phyloP scores from a whole-genome alignment of 2,888 invertebrate genomes.

The Baronia brevicornis region DNA sequence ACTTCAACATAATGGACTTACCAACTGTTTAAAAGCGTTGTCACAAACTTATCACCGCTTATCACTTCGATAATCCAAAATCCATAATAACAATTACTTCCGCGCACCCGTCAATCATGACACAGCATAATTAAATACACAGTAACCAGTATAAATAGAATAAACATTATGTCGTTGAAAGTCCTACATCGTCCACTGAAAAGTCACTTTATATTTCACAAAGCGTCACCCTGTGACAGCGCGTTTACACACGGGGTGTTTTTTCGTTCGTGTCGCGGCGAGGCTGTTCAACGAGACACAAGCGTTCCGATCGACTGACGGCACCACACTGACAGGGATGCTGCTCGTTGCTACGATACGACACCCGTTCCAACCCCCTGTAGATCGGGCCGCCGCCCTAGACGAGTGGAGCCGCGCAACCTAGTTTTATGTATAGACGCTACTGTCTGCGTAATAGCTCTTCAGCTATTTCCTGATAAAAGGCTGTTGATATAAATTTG shows the following conservation, averaged over 20 bases:
- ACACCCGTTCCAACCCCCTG: slow-evolving; percentile 51
- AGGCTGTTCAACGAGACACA: slow-evolving; percentile 32
- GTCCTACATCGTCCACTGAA: slow-evolving; percentile 19
- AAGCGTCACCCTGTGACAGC: slow-evolving; percentile 7
- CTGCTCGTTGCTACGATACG: slow-evolving; percentile 71
- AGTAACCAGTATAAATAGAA: slow-evolving; percentile 60
- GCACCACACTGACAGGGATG: slow-evolving; percentile 68
- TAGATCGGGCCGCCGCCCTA: slow-evolving; percentile 59
- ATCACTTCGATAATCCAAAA: slow-evolving; percentile 40
- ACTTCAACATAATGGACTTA: too few species aligned
- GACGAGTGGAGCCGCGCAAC: slow-evolving; percentile 54
- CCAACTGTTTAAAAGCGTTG: slow-evolving; percentile 4
- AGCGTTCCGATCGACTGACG: slow-evolving; percentile 39
- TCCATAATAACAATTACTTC: slow-evolving; percentile 34
- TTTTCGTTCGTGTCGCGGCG: slow-evolving; percentile 22
- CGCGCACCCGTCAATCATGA: slow-evolving; percentile 44
- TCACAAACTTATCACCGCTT: slow-evolving; percentile 25
- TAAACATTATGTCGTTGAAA: slow-evolving; percentile 47
- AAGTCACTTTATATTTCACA: slow-evolving; percentile 20
- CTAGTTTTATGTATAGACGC: slow-evolving; percentile 65
- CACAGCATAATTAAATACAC: slow-evolving; percentile 68
- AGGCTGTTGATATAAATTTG: slow-evolving; percentile 38
- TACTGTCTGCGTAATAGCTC: slow-evolving; percentile 66
- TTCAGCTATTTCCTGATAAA: slow-evolving; percentile 69
- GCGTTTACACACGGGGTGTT: slow-evolving; percentile 15